These are phyloP conservation scores for Drosophila melanica DNA, from an alignment of 1,140 invertebrate genomes.

Conservation along the genomic window DNA sequence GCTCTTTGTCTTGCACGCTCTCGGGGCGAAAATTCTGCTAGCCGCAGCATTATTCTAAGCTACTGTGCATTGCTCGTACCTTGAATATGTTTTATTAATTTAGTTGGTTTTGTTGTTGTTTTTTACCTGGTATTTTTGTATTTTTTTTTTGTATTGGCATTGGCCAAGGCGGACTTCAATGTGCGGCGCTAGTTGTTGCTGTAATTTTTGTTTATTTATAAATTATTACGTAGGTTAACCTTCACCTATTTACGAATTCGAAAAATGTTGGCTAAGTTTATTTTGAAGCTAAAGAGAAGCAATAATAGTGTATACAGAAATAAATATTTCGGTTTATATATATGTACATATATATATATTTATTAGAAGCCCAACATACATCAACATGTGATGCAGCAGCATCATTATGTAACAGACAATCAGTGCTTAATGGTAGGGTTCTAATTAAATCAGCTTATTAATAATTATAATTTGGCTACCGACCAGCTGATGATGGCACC, in stretches of 20 bases:
- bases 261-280: conserved; percentile 15
- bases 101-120: conserved; percentile 25
- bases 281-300: neutral
- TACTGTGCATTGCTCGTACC: conserved; percentile 66
- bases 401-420: conserved; percentile 70
- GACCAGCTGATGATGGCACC: conserved; percentile 39
- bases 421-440: conserved; percentile 61
- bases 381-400: neutral
- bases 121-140: neutral
- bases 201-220: conserved; percentile 63
- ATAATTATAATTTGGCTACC: conserved; percentile 70
- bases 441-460: conserved; percentile 69
- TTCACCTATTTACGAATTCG: conserved; percentile 64
- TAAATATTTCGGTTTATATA: too few relatives aligned
- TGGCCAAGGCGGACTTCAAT: conserved; percentile 26
- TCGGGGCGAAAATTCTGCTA: conserved; percentile 38
- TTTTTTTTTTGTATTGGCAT: conserved; percentile 41
- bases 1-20: conserved; percentile 1
- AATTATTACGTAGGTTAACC: conserved; percentile 70
- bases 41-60: conserved; percentile 58
- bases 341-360: conserved; percentile 1
- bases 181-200: conserved; percentile 42
- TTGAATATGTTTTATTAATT: conserved; percentile 62
- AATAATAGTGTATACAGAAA: too few relatives aligned
- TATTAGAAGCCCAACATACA: conserved; percentile 14